Evolutionary conservation across 1,140 invertebrate species (phyloP), one percentile per base, ranked within the genome.

Genomic region (Zaprionus vittiger): DNA sequence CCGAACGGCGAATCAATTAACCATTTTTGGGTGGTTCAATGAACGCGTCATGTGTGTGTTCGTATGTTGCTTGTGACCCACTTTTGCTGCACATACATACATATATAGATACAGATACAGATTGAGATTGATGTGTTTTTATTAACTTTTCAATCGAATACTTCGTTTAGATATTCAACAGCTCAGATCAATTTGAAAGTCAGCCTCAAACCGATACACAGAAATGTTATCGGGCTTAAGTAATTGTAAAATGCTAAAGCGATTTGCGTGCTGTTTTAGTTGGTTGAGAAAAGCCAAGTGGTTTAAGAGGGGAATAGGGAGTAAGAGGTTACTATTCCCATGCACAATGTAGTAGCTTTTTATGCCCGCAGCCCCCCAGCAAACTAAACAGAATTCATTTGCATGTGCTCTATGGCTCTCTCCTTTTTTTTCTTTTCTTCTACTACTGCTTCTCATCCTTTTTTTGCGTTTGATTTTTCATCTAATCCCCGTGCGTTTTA

Each of bases 401-500:
- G 80, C 83, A 87, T 77, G 70, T 81, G 80, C 78, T 75, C 55
- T 67, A 78, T 68, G 62, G 15, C 41, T 62, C 68, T 63, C 65
- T 24, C 22, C 44, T 9, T 52, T 66, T 64, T n/a, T 47, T 41
- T 61, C 68, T 49, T 28, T n/a, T 20, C 49, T 41, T 34, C 9
- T 34, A 11, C 9, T 34, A 34, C 31, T 34, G 31, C 37, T 22
- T 20, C 56, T 41, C 28, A 6, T 56, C 20, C 41, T 38, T 62
- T 38, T 41, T 80, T 83, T 76, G 56, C 72, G 73, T 87, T 87
- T 87, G 83, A 87, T 89, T 87, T 87, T 89, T 83, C 83, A 87
- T 87, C 74, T 87, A 87, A 87, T 87, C 83, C 83, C 20, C 83
- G 75, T 87, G 83, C 83, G 83, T 87, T 86, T 86, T 86, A 86